Base-by-base conservation (phyloP, 2,888 invertebrate species). In the Agriopis aurantiaria region DNA sequence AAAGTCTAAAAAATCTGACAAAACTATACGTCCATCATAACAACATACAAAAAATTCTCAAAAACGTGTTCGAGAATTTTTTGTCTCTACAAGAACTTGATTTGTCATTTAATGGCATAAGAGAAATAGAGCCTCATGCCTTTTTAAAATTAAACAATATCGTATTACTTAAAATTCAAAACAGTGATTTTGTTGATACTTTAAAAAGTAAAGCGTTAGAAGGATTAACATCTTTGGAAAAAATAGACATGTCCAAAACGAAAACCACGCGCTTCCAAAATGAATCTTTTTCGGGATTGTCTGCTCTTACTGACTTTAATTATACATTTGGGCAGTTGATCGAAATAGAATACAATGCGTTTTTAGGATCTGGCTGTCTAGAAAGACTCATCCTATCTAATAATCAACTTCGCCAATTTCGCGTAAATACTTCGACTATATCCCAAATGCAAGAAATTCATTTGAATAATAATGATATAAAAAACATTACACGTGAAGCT, bases 331-430 rank as follows among this genome's bases (percentile, higher is more conserved):
- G 79, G 17, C 71, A 76, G 51, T 68, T 79, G 62, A 17, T 65
- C 0, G 59, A 40, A 41, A 66, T 79, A 51, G 72, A 61, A 49
- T 74, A 70, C 62, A 74, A 76, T 59, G 63, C 73, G 4, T 77
- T 78, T 62, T 48, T 66, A 41, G 61, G 69, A 11, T 69, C 73
- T 43, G 75, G 72, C 3, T 71, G 68, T 10, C 51, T 78, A 57
- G 67, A 73, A 66, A 59, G 63, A 62, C 57, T 80, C n/a, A 73
- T 69, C 46, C 57, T 78, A 5, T 78, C 78, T 8, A 60, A 77
- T 58, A 80, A 80, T 41, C 67, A 75, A 40, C 61, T 80, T 23
- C 66, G 68, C 17, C 23, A n/a, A 8, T 79, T 80, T 68, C 17
- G 62, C 40, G 49, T 79, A 8, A 76, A 79, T 49, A 72, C 69